Percentiles rank a stretch among this genome's conserved stretches.
These are phyloP conservation scores for Phrynocephalus forsythii DNA, from an alignment of 2,797 vertebrate species.

Conservation along the genomic window DNA sequence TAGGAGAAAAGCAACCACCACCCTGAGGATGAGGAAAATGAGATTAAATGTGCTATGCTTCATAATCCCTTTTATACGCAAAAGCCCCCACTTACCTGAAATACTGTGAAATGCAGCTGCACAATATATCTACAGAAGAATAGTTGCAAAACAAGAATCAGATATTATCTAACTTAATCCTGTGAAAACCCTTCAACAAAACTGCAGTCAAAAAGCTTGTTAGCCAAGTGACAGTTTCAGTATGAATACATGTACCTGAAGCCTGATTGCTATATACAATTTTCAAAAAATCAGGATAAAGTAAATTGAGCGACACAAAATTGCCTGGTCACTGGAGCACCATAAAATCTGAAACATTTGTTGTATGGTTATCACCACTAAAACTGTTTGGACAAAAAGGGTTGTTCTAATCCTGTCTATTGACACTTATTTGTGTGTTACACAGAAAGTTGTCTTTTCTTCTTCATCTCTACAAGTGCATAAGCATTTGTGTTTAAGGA, in stretches of 20 bases:
- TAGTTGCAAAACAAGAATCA: neutral
- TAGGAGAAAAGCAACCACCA: neutral
- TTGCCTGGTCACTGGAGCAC: neutral
- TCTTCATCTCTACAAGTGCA: neutral
- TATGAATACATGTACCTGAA: slow-evolving; percentile 12
- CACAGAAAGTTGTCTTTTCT: neutral
- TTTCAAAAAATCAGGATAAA: neutral
- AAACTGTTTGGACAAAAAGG: neutral
- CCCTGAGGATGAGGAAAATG: neutral
- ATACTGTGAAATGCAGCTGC: slow-evolving; percentile 9
- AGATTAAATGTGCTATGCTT: slow-evolving; percentile 2
- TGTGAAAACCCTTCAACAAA: slow-evolving; percentile 3
- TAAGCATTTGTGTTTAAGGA: too few relatives aligned
- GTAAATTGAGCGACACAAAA: neutral
- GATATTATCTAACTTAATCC: slow-evolving; percentile 30
- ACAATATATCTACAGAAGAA: slow-evolving; percentile 2
- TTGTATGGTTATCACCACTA: neutral
- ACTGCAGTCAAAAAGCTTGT: slow-evolving; percentile 15
- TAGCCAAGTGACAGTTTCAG: slow-evolving; percentile 22
- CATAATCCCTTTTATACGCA: neutral
- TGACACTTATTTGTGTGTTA: neutral
- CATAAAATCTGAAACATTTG: slow-evolving; percentile 1
- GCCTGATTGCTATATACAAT: neutral
- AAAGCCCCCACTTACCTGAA: slow-evolving; percentile 3
- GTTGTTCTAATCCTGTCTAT: neutral